Conservation (phyloP, 2,888 invertebrate genomes). For the Halictus quadricinctus region DNA sequence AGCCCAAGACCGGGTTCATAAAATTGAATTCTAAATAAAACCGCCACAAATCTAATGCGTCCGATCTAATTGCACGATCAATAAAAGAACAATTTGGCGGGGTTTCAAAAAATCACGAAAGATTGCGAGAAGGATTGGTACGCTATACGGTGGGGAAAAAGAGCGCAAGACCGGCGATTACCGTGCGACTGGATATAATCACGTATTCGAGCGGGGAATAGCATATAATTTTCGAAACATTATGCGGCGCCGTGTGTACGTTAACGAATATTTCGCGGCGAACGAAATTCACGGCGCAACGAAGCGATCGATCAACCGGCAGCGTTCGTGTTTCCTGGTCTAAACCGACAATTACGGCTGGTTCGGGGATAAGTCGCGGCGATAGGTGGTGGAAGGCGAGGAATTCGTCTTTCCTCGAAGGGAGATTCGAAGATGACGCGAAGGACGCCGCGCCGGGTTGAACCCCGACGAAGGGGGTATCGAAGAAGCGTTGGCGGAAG, state of each 20-base stretch:
- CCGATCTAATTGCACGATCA: not conserved
- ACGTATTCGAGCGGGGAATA: constrained; percentile 15
- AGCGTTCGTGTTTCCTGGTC: constrained; percentile 57
- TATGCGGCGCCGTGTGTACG: constrained; percentile 26
- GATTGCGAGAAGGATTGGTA: not conserved
- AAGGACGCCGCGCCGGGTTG: constrained; percentile 35
- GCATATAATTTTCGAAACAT: constrained; percentile 47
- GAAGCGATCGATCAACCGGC: constrained; percentile 60
- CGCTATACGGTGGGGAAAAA: not conserved
- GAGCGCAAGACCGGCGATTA: constrained; percentile 21
- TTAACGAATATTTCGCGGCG: constrained; percentile 50
- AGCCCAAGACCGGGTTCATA: not conserved
- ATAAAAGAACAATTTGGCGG: not conserved
- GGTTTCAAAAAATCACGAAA: not conserved
- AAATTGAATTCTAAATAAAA: not conserved
- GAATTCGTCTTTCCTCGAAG: constrained; percentile 68
- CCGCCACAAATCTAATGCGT: not conserved
- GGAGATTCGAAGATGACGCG: constrained; percentile 57
- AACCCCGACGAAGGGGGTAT: constrained; percentile 34
- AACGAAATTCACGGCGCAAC: constrained; percentile 44
- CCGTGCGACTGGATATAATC: constrained; percentile 36
- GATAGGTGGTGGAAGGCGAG: constrained; percentile 48
- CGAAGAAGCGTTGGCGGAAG: constrained; percentile 55
- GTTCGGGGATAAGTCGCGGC: constrained; percentile 58
- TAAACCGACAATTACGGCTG: constrained; percentile 62